phyloP scores from a whole-genome alignment of 2,113 vertebrate genomes.

The Daphoenositta chrysoptera region DNA sequence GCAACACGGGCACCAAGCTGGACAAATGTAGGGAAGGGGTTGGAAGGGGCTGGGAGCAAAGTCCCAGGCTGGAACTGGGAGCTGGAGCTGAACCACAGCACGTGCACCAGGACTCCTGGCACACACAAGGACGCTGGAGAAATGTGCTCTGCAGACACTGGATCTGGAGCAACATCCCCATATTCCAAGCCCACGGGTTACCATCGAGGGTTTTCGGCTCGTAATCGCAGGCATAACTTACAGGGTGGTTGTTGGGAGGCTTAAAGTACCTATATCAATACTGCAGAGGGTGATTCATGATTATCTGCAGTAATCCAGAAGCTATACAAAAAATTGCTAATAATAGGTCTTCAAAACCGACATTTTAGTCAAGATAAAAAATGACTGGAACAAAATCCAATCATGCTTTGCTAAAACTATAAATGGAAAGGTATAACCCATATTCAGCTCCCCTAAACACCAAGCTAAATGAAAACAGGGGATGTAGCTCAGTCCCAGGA shows the following conservation, averaged over 20 bases:
- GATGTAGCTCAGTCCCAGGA: not conserved
- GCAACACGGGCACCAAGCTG: not conserved
- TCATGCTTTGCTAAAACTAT: slow-evolving; percentile 38
- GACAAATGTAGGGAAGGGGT: not conserved
- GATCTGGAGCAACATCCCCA: not conserved
- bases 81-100: not conserved
- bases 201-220: not conserved
- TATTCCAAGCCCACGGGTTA: not conserved
- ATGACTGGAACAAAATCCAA: slow-evolving; percentile 42
- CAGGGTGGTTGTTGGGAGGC: not conserved
- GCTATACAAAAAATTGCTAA: slow-evolving; percentile 56
- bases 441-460: slow-evolving; percentile 42
- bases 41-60: not conserved
- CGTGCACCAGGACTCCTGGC: not conserved
- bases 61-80: not conserved
- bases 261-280: slow-evolving; percentile 56
- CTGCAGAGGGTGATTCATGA: slow-evolving; percentile 67
- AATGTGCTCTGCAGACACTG: not conserved
- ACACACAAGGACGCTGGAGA: accelerated
- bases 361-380: slow-evolving; percentile 57
- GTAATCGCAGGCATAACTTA: not conserved
- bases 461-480: not conserved
- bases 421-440: slow-evolving; percentile 59
- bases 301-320: slow-evolving; percentile 62
- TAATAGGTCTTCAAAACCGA: slow-evolving; percentile 55